Percentiles rank a stretch among this genome's conserved stretches.
Conservation (phyloP, 2,113 vertebrate species). For the Nannobrachium achirus region DNA sequence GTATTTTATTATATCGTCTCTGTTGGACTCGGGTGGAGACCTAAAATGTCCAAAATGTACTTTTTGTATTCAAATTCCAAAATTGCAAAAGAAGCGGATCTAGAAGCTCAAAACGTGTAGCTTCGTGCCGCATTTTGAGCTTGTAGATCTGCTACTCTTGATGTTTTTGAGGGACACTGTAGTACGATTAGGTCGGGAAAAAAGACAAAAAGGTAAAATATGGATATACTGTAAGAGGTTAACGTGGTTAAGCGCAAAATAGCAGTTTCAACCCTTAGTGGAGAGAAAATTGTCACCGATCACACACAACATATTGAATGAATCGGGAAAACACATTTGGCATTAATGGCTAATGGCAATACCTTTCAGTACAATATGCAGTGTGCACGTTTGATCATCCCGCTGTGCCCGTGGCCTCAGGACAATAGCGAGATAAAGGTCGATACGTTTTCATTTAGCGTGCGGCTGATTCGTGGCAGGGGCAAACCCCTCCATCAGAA, state of each 20-base stretch:
- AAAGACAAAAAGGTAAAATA: too few relatives aligned
- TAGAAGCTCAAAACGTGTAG: too few relatives aligned
- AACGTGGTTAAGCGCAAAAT: background rate
- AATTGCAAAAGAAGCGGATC: too few relatives aligned
- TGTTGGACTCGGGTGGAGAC: too few relatives aligned
- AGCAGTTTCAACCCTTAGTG: background rate
- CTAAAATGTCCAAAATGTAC: too few relatives aligned
- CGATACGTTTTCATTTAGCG: slow-evolving; percentile 24
- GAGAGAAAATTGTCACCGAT: background rate
- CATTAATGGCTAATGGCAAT: slow-evolving; percentile 14
- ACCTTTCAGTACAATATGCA: slow-evolving; percentile 35
- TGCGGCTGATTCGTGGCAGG: background rate
- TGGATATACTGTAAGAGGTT: too few relatives aligned
- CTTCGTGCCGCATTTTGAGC: too few relatives aligned
- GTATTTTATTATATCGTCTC: too few relatives aligned
- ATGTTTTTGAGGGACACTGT: too few relatives aligned
- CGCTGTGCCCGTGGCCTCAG: slow-evolving; percentile 22
- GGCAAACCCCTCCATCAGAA: slow-evolving; percentile 15
- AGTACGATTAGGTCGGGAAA: too few relatives aligned
- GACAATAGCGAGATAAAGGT: slow-evolving; percentile 30
- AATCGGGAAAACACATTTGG: background rate
- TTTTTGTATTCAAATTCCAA: too few relatives aligned
- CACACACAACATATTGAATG: background rate
- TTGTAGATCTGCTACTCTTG: too few relatives aligned
- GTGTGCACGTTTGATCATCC: slow-evolving; percentile 27